Percentiles rank a stretch among this genome's conserved stretches.
phyloP scores from a whole-genome alignment of 2,797 vertebrate species.

The Morus bassanus region DNA sequence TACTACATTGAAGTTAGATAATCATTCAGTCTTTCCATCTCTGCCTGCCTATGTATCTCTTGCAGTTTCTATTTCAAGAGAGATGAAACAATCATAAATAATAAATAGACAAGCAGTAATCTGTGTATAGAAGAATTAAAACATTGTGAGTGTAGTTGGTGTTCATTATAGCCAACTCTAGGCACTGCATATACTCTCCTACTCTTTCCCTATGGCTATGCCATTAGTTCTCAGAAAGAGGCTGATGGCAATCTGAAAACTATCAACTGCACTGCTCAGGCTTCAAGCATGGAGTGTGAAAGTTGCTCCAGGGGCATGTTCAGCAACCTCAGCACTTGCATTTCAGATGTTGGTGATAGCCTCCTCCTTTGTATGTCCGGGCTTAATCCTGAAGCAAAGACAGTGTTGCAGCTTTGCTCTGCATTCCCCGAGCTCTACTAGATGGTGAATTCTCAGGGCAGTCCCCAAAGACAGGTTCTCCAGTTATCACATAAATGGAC shows the following conservation, averaged over 20 bases:
- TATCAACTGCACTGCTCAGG: neutral
- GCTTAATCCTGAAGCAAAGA: neutral
- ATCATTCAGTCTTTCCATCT: neutral
- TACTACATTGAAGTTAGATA: neutral
- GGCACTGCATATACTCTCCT: neutral
- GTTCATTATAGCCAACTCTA: neutral
- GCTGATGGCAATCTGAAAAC: neutral
- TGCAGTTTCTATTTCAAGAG: neutral
- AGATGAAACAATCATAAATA: neutral
- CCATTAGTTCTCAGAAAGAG: neutral
- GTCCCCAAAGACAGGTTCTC: neutral
- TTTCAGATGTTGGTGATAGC: neutral
- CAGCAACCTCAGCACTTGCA: neutral
- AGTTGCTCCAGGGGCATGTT: neutral
- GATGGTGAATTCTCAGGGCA: neutral
- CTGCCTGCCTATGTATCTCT: neutral
- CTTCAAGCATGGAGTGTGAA: neutral
- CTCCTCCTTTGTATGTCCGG: neutral
- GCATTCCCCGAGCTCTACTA: neutral
- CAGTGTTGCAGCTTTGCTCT: neutral
- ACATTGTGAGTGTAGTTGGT: neutral
- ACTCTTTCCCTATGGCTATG: neutral
- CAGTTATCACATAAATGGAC: neutral
- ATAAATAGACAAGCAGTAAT: neutral
- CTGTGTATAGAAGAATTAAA: neutral